These are phyloP conservation scores for Aulostomus chinensis DNA, from an alignment of 2,797 vertebrate species.

Conservation along the genomic window DNA sequence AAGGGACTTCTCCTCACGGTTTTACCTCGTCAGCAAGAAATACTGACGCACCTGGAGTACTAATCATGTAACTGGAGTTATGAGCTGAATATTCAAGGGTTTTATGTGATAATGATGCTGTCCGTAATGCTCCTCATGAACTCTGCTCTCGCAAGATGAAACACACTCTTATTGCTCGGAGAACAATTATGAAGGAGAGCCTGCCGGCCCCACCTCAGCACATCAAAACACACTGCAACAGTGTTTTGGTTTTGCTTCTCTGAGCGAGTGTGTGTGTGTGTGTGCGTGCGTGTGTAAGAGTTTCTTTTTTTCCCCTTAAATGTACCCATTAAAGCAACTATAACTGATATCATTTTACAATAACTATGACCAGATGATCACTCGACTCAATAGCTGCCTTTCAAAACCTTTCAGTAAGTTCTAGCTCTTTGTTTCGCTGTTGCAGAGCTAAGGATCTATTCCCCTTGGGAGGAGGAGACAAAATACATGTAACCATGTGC, in stretches of 20 bases:
- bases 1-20: too few relatives aligned
- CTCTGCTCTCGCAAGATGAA: constrained; percentile 39
- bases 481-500: too few relatives aligned
- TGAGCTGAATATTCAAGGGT: constrained; percentile 37
- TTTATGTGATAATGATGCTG: constrained; percentile 18
- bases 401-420: too few relatives aligned
- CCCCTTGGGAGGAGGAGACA: too few relatives aligned
- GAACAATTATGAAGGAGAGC: constrained; percentile 23
- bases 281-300: too few relatives aligned
- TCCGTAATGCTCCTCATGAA: constrained; percentile 33
- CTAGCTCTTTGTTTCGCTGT: too few relatives aligned
- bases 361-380: too few relatives aligned
- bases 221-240: constrained; percentile 9
- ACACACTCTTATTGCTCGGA: constrained; percentile 34
- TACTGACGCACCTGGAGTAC: background rate
- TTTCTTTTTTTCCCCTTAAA: too few relatives aligned
- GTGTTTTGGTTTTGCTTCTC: constrained; percentile 3
- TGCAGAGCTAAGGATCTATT: too few relatives aligned
- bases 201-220: constrained; percentile 19
- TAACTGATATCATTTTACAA: too few relatives aligned
- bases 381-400: too few relatives aligned
- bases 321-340: too few relatives aligned
- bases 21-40: constrained; percentile 4
- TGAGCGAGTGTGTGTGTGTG: background rate
- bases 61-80: constrained; percentile 8